These are phyloP conservation scores for Mimachlamys varia DNA, from an alignment of 2,888 invertebrate species.

Conservation along the genomic window DNA sequence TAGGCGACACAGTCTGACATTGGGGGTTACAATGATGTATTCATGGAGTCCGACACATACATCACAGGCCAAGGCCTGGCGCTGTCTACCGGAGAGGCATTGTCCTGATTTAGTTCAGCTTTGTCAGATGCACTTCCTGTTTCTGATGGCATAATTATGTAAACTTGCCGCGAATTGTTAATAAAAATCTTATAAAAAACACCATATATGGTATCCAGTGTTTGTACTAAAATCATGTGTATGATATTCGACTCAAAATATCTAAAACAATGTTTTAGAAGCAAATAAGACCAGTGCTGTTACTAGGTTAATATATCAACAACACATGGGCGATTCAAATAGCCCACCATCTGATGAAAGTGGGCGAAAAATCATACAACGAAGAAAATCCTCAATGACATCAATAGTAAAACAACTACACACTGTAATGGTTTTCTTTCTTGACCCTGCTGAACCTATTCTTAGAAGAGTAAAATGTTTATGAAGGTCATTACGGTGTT, in stretches of 20 bases:
- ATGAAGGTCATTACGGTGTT: background rate
- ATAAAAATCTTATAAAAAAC: background rate
- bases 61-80: background rate
- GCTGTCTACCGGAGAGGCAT: background rate
- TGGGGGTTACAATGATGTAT: background rate
- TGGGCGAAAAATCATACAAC: too few relatives aligned
- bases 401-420: background rate
- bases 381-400: background rate
- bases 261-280: too few relatives aligned
- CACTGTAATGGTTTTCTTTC: too few relatives aligned
- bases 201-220: background rate
- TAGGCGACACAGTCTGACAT: background rate
- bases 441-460: background rate
- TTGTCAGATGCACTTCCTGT: background rate
- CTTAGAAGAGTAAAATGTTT: background rate
- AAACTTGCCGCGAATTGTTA: background rate
- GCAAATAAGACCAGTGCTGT: too few relatives aligned
- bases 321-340: too few relatives aligned
- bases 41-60: background rate
- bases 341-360: too few relatives aligned
- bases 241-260: background rate
- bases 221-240: background rate
- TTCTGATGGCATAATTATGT: background rate
- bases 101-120: background rate
- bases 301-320: too few relatives aligned